These are phyloP conservation scores for Machaerirhynchus nigripectus DNA, from an alignment of 2,113 vertebrate species.

Conservation along the genomic window DNA sequence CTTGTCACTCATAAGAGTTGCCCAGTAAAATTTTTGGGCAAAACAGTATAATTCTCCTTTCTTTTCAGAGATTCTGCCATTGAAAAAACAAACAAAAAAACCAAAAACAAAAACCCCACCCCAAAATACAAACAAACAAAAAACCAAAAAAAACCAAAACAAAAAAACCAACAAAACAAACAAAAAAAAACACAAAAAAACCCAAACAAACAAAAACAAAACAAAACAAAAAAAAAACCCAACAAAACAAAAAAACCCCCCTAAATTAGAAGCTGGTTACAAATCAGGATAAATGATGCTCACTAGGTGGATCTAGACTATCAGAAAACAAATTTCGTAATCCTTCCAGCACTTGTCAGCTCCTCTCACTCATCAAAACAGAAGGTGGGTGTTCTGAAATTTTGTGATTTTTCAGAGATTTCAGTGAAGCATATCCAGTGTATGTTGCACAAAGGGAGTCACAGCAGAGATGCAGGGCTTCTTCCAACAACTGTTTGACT, in stretches of 20 bases:
- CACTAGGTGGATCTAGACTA: not conserved
- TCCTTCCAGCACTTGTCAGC: not conserved
- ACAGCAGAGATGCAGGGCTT: not conserved
- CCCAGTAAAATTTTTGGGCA: not conserved
- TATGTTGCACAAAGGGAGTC: not conserved
- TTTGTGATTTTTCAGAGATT: not conserved
- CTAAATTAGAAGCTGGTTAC: not conserved
- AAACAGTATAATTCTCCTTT: not conserved
- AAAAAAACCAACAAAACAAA: not conserved
- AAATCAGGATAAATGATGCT: not conserved
- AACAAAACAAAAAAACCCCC: no score
- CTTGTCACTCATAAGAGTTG: not conserved
- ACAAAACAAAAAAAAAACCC: no score
- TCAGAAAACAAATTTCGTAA: not conserved
- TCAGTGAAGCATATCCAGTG: not conserved
- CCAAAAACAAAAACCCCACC: no score
- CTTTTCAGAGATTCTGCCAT: not conserved
- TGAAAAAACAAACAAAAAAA: not conserved
- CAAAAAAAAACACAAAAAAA: no score
- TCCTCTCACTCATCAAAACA: not conserved
- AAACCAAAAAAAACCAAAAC: no score
- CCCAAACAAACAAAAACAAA: not conserved
- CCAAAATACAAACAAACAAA: no score
- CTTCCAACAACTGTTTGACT: not conserved
- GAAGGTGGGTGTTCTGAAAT: not conserved